phyloP scores from a whole-genome alignment of 2,113 vertebrate genomes.

The Rostratula benghalensis region DNA sequence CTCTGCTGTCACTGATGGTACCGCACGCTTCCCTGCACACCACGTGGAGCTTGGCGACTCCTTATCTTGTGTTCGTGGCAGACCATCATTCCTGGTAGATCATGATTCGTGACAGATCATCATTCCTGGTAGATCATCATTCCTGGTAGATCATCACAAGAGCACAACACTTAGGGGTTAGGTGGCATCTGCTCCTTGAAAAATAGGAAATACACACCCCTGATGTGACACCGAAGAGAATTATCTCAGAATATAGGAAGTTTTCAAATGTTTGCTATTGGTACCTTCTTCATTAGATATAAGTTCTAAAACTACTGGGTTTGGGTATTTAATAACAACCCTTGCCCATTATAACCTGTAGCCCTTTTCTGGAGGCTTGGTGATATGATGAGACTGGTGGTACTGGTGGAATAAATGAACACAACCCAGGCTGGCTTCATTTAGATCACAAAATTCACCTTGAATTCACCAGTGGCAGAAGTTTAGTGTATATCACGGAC shows the following conservation, averaged over 20 bases:
- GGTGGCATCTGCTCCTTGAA: neutral
- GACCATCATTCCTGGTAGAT: too few relatives aligned
- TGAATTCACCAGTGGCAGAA: neutral
- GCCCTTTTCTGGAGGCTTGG: neutral
- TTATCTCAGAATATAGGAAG: neutral
- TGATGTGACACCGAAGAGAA: neutral
- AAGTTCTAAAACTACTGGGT: neutral
- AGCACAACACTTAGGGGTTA: fast-evolving
- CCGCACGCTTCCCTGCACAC: neutral
- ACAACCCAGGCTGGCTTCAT: neutral
- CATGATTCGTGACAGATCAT: too few relatives aligned
- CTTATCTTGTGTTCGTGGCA: neutral
- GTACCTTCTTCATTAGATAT: neutral
- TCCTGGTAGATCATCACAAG: neutral
- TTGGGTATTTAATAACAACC: neutral
- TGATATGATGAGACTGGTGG: neutral
- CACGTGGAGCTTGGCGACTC: fast-evolving
- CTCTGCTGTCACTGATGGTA: neutral
- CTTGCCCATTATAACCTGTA: neutral
- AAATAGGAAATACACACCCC: neutral
- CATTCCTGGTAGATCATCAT: too few relatives aligned
- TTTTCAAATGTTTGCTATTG: neutral
- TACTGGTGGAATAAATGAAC: neutral
- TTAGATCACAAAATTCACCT: neutral
- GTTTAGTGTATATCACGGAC: neutral